Percentiles rank a stretch among this genome's conserved stretches.
phyloP scores from a whole-genome alignment of 2,797 vertebrate genomes.

The Trichosurus vulpecula region DNA sequence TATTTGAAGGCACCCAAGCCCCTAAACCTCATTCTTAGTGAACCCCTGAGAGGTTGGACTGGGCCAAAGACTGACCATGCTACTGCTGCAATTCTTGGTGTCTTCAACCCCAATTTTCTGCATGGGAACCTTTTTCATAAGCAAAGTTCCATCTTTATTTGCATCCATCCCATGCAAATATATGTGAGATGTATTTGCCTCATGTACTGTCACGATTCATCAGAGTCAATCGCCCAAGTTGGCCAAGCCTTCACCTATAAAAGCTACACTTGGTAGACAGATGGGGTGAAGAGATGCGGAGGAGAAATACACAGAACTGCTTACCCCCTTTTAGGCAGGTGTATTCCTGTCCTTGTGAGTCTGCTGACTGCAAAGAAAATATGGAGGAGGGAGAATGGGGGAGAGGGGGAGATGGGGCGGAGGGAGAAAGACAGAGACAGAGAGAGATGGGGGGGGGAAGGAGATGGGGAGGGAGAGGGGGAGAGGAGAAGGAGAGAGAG shows the following conservation, averaged over 20 bases:
- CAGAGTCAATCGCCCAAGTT: not conserved
- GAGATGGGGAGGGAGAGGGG: too few species aligned
- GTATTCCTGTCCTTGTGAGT: not conserved
- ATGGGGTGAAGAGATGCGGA: not conserved
- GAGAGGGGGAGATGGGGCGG: not conserved
- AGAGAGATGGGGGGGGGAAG: not conserved
- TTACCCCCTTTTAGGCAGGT: not conserved
- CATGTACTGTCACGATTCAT: not conserved
- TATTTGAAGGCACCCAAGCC: not conserved
- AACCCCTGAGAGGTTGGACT: not conserved
- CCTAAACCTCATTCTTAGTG: not conserved
- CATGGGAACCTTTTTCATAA: not conserved
- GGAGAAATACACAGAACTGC: not conserved
- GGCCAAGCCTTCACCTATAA: not conserved
- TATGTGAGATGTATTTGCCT: not conserved
- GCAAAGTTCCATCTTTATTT: constrained; percentile 1
- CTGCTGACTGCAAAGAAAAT: not conserved
- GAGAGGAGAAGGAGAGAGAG: not conserved
- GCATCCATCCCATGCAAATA: not conserved
- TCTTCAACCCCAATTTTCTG: not conserved
- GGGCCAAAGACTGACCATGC: not conserved
- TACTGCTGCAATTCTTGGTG: not conserved
- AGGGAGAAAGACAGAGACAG: too few species aligned
- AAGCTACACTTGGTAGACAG: not conserved
- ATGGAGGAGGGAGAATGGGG: not conserved